phyloP scores from a whole-genome alignment of 2,113 vertebrate species.

The Tapirus terrestris region DNA sequence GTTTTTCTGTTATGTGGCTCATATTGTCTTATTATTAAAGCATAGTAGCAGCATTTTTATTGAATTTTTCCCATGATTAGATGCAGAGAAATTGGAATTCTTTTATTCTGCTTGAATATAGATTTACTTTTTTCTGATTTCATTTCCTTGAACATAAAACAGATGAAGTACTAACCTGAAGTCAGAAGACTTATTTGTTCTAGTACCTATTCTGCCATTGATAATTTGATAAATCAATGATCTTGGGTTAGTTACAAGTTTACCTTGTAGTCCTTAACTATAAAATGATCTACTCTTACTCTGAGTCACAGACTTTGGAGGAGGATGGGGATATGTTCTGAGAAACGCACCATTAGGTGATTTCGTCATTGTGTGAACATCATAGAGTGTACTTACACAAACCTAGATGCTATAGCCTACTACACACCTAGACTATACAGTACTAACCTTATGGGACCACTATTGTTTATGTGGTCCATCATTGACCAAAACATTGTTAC shows the following conservation, averaged over 20 bases:
- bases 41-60: neutral
- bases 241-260: neutral
- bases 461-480: too few species aligned
- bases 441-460: too few species aligned
- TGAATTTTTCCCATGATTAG: conserved; percentile 27
- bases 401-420: too few species aligned
- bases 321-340: neutral
- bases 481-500: too few species aligned
- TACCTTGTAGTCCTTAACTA: neutral
- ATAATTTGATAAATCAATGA: neutral
- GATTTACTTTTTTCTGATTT: conserved; percentile 46
- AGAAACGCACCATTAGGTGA: too few species aligned
- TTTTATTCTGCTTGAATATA: neutral
- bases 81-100: neutral
- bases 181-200: neutral
- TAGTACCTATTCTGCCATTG: neutral
- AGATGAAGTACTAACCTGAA: neutral
- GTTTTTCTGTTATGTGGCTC: neutral
- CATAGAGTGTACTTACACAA: too few species aligned
- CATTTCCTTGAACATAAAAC: conserved; percentile 33
- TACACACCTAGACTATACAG: too few species aligned
- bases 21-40: neutral
- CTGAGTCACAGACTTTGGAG: neutral
- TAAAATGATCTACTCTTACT: neutral
- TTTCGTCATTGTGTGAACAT: too few species aligned